Conservation (phyloP, 2,888 invertebrate genomes). For the Melanostoma mellinum region DNA sequence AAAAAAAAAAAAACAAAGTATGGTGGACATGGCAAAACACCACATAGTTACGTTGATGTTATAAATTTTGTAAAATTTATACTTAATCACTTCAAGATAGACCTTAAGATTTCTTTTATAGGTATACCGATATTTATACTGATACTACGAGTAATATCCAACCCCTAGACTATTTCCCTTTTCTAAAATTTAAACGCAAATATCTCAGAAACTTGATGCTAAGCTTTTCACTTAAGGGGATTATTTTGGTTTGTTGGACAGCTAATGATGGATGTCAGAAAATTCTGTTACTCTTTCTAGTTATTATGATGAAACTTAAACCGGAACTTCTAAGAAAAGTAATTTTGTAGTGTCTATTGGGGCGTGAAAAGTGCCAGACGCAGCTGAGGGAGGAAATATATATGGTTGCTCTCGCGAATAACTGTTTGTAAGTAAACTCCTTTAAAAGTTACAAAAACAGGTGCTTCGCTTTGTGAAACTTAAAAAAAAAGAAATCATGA, state of each 20-base stretch:
- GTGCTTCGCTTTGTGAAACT: too few species aligned
- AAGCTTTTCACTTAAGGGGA: not conserved
- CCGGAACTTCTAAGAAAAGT: too few species aligned
- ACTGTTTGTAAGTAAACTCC: too few species aligned
- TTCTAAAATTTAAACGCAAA: not conserved
- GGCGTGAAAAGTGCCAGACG: too few species aligned
- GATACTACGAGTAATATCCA: not conserved
- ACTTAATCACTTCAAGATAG: slow-evolving; percentile 11
- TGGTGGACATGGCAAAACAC: slow-evolving; percentile 13
- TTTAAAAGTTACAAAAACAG: too few species aligned
- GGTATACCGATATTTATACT: too few species aligned
- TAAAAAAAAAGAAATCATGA: too few species aligned
- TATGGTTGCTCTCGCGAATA: too few species aligned
- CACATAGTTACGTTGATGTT: not conserved
- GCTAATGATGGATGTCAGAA: slow-evolving; percentile 16
- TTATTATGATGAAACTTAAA: too few species aligned
- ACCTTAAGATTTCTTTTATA: slow-evolving; percentile 1
- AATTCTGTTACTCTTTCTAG: not conserved
- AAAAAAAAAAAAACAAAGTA: not conserved
- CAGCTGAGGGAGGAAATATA: too few species aligned
- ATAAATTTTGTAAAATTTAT: slow-evolving; percentile 13
- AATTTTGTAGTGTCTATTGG: too few species aligned
- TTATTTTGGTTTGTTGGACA: slow-evolving; percentile 12
- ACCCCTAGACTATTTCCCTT: slow-evolving; percentile 5
- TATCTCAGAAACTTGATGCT: not conserved